Percentiles rank a stretch among this genome's conserved stretches.
Conservation (phyloP, 2,113 vertebrate species). For the Sterrhoptilus dennistouni region DNA sequence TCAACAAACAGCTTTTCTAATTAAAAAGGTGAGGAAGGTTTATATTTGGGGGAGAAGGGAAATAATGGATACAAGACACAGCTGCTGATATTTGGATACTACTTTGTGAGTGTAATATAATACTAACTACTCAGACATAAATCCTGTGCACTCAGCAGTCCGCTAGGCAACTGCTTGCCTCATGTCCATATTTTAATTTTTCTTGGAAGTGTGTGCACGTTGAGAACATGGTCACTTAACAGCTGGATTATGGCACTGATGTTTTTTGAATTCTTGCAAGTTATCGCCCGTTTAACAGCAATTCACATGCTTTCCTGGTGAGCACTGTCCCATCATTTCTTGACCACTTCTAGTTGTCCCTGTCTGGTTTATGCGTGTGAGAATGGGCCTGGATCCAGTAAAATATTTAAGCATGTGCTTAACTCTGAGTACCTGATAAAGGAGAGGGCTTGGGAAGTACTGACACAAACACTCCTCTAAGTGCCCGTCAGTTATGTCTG, state of each 20-base stretch:
- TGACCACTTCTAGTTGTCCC: background rate
- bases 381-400: constrained; percentile 49
- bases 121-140: constrained; percentile 37
- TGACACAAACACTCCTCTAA: constrained; percentile 34
- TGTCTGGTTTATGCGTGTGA: background rate
- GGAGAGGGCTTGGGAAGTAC: constrained; percentile 39
- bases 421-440: constrained; percentile 56
- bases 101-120: constrained; percentile 55
- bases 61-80: constrained; percentile 46
- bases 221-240: constrained; percentile 9
- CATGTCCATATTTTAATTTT: constrained; percentile 27
- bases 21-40: constrained; percentile 61
- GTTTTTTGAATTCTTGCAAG: background rate
- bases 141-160: constrained; percentile 8
- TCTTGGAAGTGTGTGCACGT: background rate
- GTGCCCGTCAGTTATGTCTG: background rate
- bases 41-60: constrained; percentile 49
- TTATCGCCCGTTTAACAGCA: background rate
- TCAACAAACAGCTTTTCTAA: constrained; percentile 58
- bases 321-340: background rate
- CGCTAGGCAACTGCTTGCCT: constrained; percentile 6
- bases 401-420: constrained; percentile 55
- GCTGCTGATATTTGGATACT: constrained; percentile 57
- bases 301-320: background rate
- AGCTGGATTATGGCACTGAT: constrained; percentile 11